Base-by-base conservation (phyloP, 1,140 invertebrate species). In the Pseudobourletiella spinata region DNA sequence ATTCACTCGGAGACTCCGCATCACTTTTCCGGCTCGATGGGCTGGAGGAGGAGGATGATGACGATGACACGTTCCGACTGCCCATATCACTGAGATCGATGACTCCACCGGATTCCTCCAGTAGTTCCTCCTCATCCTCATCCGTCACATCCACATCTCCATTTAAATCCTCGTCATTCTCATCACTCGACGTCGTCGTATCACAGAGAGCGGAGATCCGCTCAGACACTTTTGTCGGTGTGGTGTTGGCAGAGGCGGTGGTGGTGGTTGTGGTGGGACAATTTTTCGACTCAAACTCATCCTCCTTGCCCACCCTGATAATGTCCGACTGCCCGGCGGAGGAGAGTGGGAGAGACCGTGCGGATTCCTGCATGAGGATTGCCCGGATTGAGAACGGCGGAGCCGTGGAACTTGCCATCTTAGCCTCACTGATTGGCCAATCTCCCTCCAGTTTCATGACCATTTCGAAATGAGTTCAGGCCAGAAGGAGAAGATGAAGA, bases 361-460 rank as follows among this genome's bases (percentile, higher is more conserved):
- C 52, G 15, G 61, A 43, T 42, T 68, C 67, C 54, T 66, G 64
- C 68, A 69, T 69, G 3, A 70, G 63, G 20, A 70, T 57, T 32
- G 68, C 68, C 25, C 65, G 48, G 29, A 70, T 70, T 20, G 68
- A 70, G 35, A 70, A 70, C 24, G 68, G 68, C 14, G 68, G 65
- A 24, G 55, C 63, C 2, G 59, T 61, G 43, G 57, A 59, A 59
- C 62, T 70, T 44, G 63, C 65, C 65, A 67, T 70, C 51, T 67
- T 70, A 65, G 68, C 68, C 68, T 66, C 61, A 35, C 29, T 63
- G n/a, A n/a, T n/a, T 20, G 68, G 68, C 68, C 68, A 70, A 54
- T 70, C 68, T 52, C 65, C 66, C 61, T 70, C 68, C 18, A 70
- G 61, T 66, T 70, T 70, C 68, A 70, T 70, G 35, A 70, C 68